phyloP scores from a whole-genome alignment of 2,888 invertebrate species.

The Psococerastis gibbosa region DNA sequence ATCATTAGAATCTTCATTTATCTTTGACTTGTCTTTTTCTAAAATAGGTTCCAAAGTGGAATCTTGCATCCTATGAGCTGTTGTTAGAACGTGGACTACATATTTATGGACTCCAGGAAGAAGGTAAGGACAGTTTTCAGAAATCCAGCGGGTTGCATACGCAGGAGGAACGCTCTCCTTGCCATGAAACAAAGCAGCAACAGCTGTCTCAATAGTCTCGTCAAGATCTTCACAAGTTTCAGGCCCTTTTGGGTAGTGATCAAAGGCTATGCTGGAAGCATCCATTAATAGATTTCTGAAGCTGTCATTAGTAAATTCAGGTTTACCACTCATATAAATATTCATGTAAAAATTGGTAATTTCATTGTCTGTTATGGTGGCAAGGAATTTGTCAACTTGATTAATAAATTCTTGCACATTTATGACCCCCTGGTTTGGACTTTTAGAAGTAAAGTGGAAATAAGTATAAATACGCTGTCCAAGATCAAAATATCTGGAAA shows the following conservation, averaged over 20 bases:
- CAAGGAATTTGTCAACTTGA: constrained; percentile 47
- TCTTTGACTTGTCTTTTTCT: too few species aligned
- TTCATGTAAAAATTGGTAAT: constrained; percentile 24
- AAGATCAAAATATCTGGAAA: too few species aligned
- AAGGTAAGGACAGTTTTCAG: constrained; percentile 55
- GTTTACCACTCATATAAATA: constrained; percentile 22
- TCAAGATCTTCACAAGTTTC: constrained; percentile 45
- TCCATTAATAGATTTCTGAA: constrained; percentile 46
- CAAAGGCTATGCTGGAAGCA: constrained; percentile 63
- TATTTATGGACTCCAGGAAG: constrained; percentile 58
- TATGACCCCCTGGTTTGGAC: too few species aligned
- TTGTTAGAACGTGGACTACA: constrained; percentile 36
- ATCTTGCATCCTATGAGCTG: constrained; percentile 34
- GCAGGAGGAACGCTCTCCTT: constrained; percentile 52
- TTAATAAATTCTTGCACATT: too few species aligned
- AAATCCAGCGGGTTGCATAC: constrained; percentile 65
- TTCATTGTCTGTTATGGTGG: constrained; percentile 25
- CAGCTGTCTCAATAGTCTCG: constrained; percentile 49
- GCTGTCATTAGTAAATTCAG: constrained; percentile 38
- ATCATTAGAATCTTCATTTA: constrained; percentile 21
- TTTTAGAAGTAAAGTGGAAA: too few species aligned
- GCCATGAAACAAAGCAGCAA: constrained; percentile 41
- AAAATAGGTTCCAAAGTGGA: too few species aligned
- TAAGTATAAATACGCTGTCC: too few species aligned
- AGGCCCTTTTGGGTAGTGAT: constrained; percentile 50